These are phyloP conservation scores for Perca flavescens DNA, from an alignment of 2,113 vertebrate species.

Conservation along the genomic window DNA sequence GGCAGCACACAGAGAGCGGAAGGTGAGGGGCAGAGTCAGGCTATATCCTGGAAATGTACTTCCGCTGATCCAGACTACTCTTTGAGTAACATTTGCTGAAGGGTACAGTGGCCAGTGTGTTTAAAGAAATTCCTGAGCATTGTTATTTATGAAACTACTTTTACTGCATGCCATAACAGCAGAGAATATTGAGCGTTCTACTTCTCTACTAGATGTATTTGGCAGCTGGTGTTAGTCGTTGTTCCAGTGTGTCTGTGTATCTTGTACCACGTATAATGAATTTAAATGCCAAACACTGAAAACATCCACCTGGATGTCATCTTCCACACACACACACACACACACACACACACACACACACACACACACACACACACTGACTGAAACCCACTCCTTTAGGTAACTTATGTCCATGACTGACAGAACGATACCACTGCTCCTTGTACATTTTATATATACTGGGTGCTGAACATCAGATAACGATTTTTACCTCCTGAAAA, in stretches of 20 bases:
- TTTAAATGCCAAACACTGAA: not conserved
- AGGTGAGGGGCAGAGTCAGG: too few species aligned
- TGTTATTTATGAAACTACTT: not conserved
- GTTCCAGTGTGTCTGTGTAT: not conserved
- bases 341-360: not conserved
- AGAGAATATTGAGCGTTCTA: not conserved
- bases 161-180: not conserved
- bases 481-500: conserved; percentile 32
- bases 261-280: not conserved
- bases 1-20: too few species aligned
- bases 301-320: too few species aligned
- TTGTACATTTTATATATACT: not conserved
- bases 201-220: not conserved
- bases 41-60: too few species aligned
- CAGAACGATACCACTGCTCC: conserved; percentile 6
- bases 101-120: not conserved
- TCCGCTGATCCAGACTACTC: too few species aligned
- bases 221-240: not conserved
- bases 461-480: conserved; percentile 21
- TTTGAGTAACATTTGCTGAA: not conserved
- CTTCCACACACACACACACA: not conserved
- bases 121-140: not conserved
- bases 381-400: not conserved
- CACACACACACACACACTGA: not conserved
- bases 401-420: not conserved